These are phyloP conservation scores for Fragum whitleyi DNA, from an alignment of 2,888 invertebrate species.

Conservation along the genomic window DNA sequence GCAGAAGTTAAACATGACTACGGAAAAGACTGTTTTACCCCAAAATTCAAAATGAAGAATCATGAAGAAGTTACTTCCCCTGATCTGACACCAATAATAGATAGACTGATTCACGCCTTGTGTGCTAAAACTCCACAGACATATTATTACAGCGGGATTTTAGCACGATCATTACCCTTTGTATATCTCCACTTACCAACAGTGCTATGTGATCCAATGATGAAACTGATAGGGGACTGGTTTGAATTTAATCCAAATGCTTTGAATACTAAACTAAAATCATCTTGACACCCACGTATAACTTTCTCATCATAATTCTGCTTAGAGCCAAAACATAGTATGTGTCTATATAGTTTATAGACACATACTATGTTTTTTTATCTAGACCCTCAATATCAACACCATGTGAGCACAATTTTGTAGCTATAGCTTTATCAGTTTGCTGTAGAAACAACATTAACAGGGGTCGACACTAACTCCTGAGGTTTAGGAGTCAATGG, in stretches of 20 bases:
- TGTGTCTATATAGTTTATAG: too few relatives aligned
- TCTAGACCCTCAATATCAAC: too few relatives aligned
- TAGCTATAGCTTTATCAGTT: too few relatives aligned
- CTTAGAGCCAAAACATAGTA: too few relatives aligned
- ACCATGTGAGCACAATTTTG: too few relatives aligned
- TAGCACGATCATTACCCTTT: conserved; percentile 75
- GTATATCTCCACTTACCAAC: conserved; percentile 77
- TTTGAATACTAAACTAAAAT: conserved; percentile 12
- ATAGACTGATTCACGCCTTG: conserved; percentile 74
- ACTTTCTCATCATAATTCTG: too few relatives aligned
- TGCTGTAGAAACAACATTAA: too few relatives aligned
- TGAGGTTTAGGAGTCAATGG: too few relatives aligned
- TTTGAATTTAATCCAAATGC: conserved; percentile 72
- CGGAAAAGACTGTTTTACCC: conserved; percentile 75
- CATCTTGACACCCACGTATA: neutral
- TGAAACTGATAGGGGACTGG: conserved; percentile 73
- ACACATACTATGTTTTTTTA: too few relatives aligned
- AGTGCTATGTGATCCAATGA: conserved; percentile 66
- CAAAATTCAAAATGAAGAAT: conserved; percentile 68
- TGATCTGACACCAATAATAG: conserved; percentile 74
- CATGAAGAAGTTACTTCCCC: conserved; percentile 66
- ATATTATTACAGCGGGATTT: conserved; percentile 77
- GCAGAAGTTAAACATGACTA: conserved; percentile 74
- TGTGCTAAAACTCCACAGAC: conserved; percentile 71
- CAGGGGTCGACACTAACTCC: too few relatives aligned